These are phyloP conservation scores for Plecturocebus donacophilus DNA, from an alignment of 2,113 vertebrate species.

Conservation along the genomic window DNA sequence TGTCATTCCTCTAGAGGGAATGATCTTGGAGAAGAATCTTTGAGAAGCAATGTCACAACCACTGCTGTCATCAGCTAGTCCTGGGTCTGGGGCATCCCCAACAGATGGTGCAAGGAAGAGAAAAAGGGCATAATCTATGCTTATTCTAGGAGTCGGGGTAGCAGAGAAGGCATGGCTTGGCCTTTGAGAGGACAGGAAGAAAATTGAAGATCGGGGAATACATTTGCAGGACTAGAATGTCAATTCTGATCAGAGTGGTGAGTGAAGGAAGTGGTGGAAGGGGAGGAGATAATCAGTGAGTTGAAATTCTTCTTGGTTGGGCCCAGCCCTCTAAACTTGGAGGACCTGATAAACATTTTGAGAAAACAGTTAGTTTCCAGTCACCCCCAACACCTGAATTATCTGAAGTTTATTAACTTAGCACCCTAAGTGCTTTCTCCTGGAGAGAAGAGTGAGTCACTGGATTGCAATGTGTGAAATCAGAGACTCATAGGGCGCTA, in stretches of 20 bases:
- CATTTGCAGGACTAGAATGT: not conserved
- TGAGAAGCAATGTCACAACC: not conserved
- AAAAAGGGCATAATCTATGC: not conserved
- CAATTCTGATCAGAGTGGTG: not conserved
- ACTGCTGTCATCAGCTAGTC: not conserved
- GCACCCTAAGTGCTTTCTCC: not conserved
- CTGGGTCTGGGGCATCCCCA: not conserved
- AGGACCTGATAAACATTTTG: not conserved
- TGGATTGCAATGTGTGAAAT: not conserved
- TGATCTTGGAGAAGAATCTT: not conserved
- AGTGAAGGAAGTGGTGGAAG: not conserved
- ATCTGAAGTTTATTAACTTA: constrained; percentile 9
- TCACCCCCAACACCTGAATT: not conserved
- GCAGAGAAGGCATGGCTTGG: not conserved
- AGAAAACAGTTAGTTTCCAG: not conserved
- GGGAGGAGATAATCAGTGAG: not conserved
- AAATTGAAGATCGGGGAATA: not conserved
- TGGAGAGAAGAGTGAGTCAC: constrained; percentile 44
- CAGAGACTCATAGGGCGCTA: not conserved
- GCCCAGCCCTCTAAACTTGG: not conserved
- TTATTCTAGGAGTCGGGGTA: not conserved
- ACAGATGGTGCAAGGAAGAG: not conserved
- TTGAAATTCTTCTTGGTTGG: not conserved
- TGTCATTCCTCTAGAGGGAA: not conserved
- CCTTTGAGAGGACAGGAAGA: not conserved